Conservation (phyloP, 2,888 invertebrate genomes). For the Chaetogeoica ovagalla region DNA sequence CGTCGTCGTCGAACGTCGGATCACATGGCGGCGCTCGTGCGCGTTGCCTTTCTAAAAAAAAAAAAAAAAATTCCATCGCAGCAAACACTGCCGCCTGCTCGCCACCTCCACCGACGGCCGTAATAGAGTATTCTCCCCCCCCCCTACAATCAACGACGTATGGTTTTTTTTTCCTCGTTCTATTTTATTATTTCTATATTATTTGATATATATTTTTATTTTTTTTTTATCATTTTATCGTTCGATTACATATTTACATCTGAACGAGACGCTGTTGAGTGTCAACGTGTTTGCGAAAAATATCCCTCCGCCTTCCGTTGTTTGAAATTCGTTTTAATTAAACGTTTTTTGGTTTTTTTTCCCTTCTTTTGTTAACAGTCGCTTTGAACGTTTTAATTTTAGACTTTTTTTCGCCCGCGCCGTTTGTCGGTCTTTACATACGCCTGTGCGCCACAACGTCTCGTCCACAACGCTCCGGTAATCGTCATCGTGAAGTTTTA, state of each 20-base stretch:
- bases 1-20: too few relatives aligned
- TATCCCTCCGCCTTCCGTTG: neutral
- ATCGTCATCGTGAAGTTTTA: too few relatives aligned
- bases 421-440: neutral
- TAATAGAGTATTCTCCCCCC: too few relatives aligned
- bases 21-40: too few relatives aligned
- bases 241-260: neutral
- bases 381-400: neutral
- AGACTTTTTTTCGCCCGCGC: neutral
- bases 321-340: neutral
- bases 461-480: neutral
- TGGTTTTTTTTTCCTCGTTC: neutral
- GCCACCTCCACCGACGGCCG: too few relatives aligned
- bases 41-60: too few relatives aligned
- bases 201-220: too few relatives aligned
- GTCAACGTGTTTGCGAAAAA: neutral
- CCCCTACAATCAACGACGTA: neutral
- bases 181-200: too few relatives aligned
- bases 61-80: too few relatives aligned
- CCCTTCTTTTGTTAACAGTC: neutral
- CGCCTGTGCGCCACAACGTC: neutral
- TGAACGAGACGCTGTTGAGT: neutral
- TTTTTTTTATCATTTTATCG: constrained; percentile 9
- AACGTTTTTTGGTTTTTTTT: neutral
- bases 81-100: too few relatives aligned